Evolutionary conservation across 2,113 vertebrate species (phyloP).

Genomic region (Variabilichromis moorii): DNA sequence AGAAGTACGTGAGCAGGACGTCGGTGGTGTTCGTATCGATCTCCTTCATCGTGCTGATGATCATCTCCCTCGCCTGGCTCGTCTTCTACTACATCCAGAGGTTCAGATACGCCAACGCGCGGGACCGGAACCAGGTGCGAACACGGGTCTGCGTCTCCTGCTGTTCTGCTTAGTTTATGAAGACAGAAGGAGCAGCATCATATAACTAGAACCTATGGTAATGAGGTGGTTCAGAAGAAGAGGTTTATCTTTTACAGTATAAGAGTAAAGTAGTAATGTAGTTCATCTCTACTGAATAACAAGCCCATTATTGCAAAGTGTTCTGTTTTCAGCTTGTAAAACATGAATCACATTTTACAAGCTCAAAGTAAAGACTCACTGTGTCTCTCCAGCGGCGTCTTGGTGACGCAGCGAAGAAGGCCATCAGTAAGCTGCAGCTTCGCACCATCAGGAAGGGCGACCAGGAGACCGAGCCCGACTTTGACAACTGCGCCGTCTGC

Average conservation of each 20-base stretch:
- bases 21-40: constrained; percentile 98
- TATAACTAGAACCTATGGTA: not conserved
- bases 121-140: constrained; percentile 87
- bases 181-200: rapidly evolving
- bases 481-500: constrained; percentile 98
- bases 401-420: constrained; percentile 96
- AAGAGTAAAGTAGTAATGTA: not conserved
- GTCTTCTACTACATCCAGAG: constrained; percentile 99
- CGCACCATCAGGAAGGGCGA: constrained; percentile 93
- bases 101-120: constrained; percentile 93
- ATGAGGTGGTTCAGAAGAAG: rapidly evolving
- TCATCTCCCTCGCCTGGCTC: constrained; percentile 96
- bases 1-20: constrained; percentile 96
- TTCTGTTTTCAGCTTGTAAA: not conserved
- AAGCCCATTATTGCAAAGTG: not conserved
- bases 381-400: constrained; percentile 80
- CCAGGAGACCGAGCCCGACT: constrained; percentile 94
- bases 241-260: not conserved
- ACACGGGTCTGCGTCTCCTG: not conserved
- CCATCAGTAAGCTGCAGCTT: constrained; percentile 93
- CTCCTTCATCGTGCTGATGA: constrained; percentile 99
- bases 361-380: not conserved
- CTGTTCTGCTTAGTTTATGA: not conserved
- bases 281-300: not conserved
- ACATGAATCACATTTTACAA: not conserved